Conservation (phyloP, 2,888 invertebrate species). For the Therioaphis trifolii region DNA sequence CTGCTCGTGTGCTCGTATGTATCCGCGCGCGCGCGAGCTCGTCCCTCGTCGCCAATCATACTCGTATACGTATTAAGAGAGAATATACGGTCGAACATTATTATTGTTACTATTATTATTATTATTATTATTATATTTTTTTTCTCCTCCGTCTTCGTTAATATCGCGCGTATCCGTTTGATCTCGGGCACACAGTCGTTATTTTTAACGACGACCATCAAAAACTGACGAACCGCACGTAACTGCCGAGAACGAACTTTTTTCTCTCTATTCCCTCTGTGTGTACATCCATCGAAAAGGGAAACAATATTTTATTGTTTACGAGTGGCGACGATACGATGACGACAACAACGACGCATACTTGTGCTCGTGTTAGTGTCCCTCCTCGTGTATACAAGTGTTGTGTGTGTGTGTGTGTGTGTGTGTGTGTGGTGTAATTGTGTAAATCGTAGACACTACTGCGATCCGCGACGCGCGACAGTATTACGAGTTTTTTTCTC, state of each 20-base stretch:
- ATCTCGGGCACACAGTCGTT: slow-evolving; percentile 53
- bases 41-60: slow-evolving; percentile 22
- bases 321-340: slow-evolving; percentile 6
- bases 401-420: no score
- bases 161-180: slow-evolving; percentile 54
- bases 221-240: slow-evolving; percentile 55
- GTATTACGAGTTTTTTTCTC: no score
- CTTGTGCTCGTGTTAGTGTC: no score
- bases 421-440: no score
- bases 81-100: not conserved
- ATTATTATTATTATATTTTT: slow-evolving; percentile 17
- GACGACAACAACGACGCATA: not conserved
- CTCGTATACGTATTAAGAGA: not conserved
- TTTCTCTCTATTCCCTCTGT: not conserved
- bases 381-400: no score
- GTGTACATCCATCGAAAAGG: not conserved
- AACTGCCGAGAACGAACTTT: slow-evolving; percentile 18
- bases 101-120: slow-evolving; percentile 24
- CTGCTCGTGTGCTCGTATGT: no score
- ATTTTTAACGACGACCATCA: slow-evolving; percentile 62
- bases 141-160: slow-evolving; percentile 41
- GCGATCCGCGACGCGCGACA: no score
- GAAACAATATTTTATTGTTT: slow-evolving; percentile 54
- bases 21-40: not conserved
- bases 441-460: no score